Percentiles rank a stretch among this genome's conserved stretches.
These are phyloP conservation scores for Psittacula derbiana DNA, from an alignment of 2,797 vertebrate genomes.

Conservation along the genomic window DNA sequence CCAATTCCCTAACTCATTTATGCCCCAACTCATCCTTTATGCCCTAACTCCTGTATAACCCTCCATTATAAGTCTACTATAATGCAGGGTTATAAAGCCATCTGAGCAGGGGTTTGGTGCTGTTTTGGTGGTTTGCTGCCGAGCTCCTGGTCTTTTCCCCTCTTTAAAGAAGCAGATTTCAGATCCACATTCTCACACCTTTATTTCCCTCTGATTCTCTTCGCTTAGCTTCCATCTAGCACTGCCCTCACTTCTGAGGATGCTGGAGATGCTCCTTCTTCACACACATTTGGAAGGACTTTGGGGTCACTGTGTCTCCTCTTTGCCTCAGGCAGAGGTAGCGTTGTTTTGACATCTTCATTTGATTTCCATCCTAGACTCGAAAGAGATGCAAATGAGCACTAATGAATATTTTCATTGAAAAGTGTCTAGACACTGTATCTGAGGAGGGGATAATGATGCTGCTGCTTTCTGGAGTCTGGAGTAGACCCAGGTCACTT, in stretches of 20 bases:
- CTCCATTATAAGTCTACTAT: background rate
- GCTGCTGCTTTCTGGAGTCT: background rate
- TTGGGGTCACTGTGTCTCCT: background rate
- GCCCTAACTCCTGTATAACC: background rate
- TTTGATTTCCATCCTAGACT: slow-evolving; percentile 3
- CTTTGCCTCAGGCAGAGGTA: background rate
- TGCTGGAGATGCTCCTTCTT: background rate
- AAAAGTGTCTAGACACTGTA: background rate
- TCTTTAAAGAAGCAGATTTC: background rate
- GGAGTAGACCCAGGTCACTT: background rate
- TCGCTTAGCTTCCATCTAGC: background rate
- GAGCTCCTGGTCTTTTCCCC: background rate
- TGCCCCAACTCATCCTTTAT: background rate
- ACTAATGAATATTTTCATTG: slow-evolving; percentile 55
- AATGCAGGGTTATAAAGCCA: background rate
- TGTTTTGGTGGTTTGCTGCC: background rate
- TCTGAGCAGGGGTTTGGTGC: background rate
- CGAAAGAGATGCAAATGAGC: slow-evolving; percentile 46
- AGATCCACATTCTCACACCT: background rate
- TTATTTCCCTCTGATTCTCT: background rate
- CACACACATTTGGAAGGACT: background rate
- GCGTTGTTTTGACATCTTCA: slow-evolving; percentile 21
- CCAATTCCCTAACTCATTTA: background rate
- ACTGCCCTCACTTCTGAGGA: accelerated
- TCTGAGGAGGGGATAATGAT: background rate